These are phyloP conservation scores for Festucalex cinctus DNA, from an alignment of 2,113 vertebrate genomes.

Conservation along the genomic window DNA sequence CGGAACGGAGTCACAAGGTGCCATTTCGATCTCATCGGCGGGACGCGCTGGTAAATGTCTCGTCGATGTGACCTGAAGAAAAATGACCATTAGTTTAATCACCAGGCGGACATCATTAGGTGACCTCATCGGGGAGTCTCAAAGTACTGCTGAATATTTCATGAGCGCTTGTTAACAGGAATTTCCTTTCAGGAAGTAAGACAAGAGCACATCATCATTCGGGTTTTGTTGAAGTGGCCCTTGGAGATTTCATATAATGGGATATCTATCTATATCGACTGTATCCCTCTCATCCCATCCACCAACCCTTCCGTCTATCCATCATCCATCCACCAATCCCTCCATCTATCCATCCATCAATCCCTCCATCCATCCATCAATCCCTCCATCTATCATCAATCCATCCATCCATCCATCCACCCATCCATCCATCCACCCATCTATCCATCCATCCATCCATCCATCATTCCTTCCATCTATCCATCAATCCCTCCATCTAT, in stretches of 20 bases:
- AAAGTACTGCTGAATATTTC: conserved; percentile 56
- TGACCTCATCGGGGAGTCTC: conserved; percentile 19
- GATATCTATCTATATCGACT: too few relatives aligned
- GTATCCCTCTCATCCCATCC: too few relatives aligned
- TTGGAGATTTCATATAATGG: conserved; percentile 9
- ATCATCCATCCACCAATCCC: too few relatives aligned
- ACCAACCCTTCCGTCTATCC: too few relatives aligned
- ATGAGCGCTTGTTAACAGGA: conserved; percentile 49
- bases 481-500: too few relatives aligned
- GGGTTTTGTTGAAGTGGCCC: conserved; percentile 18
- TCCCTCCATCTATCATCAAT: too few relatives aligned
- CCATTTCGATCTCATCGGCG: conserved; percentile 39
- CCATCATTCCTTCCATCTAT: too few relatives aligned
- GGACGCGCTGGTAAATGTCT: conserved; percentile 34
- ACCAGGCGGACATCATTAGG: conserved; percentile 4
- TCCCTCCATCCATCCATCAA: too few relatives aligned
- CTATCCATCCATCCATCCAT: too few relatives aligned
- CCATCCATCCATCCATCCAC: too few relatives aligned
- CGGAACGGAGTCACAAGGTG: conserved; percentile 44
- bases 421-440: too few relatives aligned
- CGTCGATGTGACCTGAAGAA: conserved; percentile 45
- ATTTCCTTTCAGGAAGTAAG: conserved; percentile 51
- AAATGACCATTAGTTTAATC: background rate
- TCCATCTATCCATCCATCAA: too few relatives aligned
- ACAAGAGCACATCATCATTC: conserved; percentile 27